phyloP scores from a whole-genome alignment of 2,113 vertebrate species.

The Mastomys coucha region DNA sequence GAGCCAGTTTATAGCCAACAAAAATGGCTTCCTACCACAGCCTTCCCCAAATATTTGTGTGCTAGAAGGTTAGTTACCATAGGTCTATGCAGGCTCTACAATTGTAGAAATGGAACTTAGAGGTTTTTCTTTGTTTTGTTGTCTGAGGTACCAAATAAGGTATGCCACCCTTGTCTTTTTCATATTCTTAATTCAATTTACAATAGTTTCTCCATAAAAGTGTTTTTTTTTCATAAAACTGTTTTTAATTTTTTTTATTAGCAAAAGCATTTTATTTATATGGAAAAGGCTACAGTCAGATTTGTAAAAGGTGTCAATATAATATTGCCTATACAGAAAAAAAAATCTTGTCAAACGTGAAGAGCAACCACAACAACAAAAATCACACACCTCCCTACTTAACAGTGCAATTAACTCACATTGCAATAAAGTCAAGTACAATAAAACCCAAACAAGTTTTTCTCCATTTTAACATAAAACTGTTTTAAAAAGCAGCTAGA shows the following conservation, averaged over 20 bases:
- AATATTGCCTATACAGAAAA: constrained; percentile 85
- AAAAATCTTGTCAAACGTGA: constrained; percentile 82
- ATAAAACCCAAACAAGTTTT: constrained; percentile 88
- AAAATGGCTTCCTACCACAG: background rate
- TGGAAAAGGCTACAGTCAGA: constrained; percentile 90
- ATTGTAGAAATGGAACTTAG: background rate
- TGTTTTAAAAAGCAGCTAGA: background rate
- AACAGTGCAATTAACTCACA: constrained; percentile 92
- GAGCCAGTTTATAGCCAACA: background rate
- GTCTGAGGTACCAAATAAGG: background rate
- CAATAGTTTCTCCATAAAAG: background rate
- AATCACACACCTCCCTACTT: constrained; percentile 84
- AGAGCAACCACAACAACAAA: constrained; percentile 83
- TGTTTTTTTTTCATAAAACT: background rate
- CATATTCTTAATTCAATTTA: constrained; percentile 18
- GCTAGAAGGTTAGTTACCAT: background rate
- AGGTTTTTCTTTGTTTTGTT: background rate
- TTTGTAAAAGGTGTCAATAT: constrained; percentile 88
- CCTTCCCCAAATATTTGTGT: background rate
- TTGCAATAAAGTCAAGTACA: constrained; percentile 90
- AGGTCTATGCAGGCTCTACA: background rate
- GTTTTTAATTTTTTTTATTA: background rate
- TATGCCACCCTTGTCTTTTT: background rate
- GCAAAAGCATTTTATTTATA: constrained; percentile 92
- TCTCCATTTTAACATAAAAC: constrained; percentile 79